A percentile compares a stretch with the other conserved stretches of the same genome.
These are phyloP conservation scores for Drosophila stalkeri DNA, from an alignment of 2,888 invertebrate genomes.

Conservation along the genomic window DNA sequence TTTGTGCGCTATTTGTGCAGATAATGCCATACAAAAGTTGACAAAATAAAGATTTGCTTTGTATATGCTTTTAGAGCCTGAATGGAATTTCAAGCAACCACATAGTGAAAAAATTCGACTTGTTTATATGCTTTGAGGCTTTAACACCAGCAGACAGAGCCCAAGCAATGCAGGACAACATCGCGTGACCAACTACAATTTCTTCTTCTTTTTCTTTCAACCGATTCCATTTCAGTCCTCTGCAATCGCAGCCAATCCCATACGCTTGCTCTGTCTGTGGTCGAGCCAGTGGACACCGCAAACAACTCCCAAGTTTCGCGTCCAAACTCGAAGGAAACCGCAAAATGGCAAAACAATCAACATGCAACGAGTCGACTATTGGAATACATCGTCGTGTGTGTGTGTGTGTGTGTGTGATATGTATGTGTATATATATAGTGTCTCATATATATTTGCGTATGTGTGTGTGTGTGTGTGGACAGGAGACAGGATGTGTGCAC, in stretches of 20 bases:
- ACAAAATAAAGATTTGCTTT: background rate
- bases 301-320: slow-evolving; percentile 24
- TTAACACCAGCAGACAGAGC: slow-evolving; percentile 18
- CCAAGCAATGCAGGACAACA: slow-evolving; percentile 5
- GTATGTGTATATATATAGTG: background rate
- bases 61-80: background rate
- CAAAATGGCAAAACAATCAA: slow-evolving; percentile 80
- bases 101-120: slow-evolving; percentile 26
- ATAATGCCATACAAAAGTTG: slow-evolving; percentile 30
- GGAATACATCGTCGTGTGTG: slow-evolving; percentile 4
- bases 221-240: background rate
- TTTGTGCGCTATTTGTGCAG: slow-evolving; percentile 60
- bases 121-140: slow-evolving; percentile 36
- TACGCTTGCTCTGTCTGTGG: slow-evolving; percentile 22
- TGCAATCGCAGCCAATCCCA: slow-evolving; percentile 10
- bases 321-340: slow-evolving; percentile 51
- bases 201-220: background rate
- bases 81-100: slow-evolving; percentile 45
- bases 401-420: background rate
- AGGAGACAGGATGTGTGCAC: slow-evolving; percentile 27
- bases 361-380: slow-evolving; percentile 63
- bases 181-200: slow-evolving; percentile 25
- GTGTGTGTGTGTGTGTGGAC: background rate
- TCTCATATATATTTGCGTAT: background rate
- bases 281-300: slow-evolving; percentile 42